These are phyloP conservation scores for Pilophorus perplexus DNA, from an alignment of 2,888 invertebrate genomes.

Conservation along the genomic window DNA sequence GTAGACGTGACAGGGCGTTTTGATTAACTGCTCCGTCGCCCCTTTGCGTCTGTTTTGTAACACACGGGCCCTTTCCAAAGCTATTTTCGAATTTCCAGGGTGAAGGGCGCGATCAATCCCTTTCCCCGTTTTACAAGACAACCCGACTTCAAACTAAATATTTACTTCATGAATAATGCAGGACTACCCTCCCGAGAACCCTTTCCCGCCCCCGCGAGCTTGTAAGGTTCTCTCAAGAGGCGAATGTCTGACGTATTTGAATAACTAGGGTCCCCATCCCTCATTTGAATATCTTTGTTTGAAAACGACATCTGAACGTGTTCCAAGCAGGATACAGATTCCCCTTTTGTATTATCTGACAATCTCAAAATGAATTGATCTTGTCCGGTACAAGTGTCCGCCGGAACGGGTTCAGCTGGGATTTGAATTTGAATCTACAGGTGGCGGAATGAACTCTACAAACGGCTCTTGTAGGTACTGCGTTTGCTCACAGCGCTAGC, in stretches of 20 bases:
- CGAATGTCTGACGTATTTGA: too few species aligned
- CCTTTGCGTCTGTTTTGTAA: slow-evolving; percentile 2
- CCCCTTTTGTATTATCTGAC: neutral
- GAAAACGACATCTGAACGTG: slow-evolving; percentile 13
- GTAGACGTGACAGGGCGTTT: too few species aligned
- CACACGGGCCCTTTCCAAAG: neutral
- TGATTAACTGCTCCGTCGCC: slow-evolving; percentile 1
- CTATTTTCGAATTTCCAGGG: neutral
- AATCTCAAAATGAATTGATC: neutral
- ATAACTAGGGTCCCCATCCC: too few species aligned
- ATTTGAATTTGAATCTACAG: too few species aligned
- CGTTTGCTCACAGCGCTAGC: too few species aligned
- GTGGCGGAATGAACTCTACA: too few species aligned
- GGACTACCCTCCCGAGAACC: slow-evolving; percentile 15
- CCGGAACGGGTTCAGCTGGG: too few species aligned
- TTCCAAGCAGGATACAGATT: neutral
- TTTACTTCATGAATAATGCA: slow-evolving; percentile 35
- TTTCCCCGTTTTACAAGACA: slow-evolving; percentile 12
- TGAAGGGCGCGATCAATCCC: slow-evolving; percentile 1
- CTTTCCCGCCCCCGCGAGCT: neutral
- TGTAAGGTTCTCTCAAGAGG: neutral
- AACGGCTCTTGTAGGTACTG: too few species aligned
- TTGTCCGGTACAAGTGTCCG: too few species aligned
- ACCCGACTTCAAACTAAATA: slow-evolving; percentile 31
- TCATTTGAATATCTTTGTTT: slow-evolving; percentile 26